Conservation (phyloP, 1,140 invertebrate species). For the Thrips palmi region DNA sequence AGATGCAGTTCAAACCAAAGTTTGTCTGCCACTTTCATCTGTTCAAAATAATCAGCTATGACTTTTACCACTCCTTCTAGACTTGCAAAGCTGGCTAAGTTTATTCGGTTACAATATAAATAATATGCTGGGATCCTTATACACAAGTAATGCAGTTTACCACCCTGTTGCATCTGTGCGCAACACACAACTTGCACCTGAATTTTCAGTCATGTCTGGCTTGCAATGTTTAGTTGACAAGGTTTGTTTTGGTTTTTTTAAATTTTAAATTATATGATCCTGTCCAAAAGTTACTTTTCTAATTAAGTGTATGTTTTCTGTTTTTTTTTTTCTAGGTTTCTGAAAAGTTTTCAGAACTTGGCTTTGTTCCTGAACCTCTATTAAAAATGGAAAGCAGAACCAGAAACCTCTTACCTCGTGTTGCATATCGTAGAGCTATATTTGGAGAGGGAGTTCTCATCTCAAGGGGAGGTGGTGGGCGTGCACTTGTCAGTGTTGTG, state of each 20-base stretch:
- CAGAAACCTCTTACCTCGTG: conserved; percentile 51
- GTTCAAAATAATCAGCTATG: no score
- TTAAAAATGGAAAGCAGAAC: conserved; percentile 67
- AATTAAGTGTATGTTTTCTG: conserved; percentile 5
- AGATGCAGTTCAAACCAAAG: conserved; percentile 10
- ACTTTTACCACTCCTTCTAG: conserved; percentile 24
- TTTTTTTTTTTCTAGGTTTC: conserved; percentile 35
- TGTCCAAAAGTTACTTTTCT: background rate
- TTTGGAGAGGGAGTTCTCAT: conserved; percentile 82
- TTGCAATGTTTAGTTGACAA: conserved; percentile 72
- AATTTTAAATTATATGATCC: conserved; percentile 6
- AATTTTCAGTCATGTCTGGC: conserved; percentile 74
- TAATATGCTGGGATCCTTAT: conserved; percentile 66
- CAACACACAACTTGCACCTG: conserved; percentile 56
- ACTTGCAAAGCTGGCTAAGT: conserved; percentile 64
- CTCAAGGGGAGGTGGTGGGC: conserved; percentile 51
- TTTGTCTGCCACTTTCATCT: no score
- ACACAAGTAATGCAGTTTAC: conserved; percentile 55
- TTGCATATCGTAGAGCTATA: conserved; percentile 64
- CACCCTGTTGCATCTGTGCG: conserved; percentile 53
- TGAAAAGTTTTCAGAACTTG: conserved; percentile 59
- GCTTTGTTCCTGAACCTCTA: conserved; percentile 62
- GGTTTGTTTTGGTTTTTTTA: conserved; percentile 22
- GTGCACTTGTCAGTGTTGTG: conserved; percentile 65
- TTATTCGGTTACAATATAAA: conserved; percentile 74